Base-by-base conservation (phyloP, 2,888 invertebrate genomes). In the Sepioteuthis lessoniana region DNA sequence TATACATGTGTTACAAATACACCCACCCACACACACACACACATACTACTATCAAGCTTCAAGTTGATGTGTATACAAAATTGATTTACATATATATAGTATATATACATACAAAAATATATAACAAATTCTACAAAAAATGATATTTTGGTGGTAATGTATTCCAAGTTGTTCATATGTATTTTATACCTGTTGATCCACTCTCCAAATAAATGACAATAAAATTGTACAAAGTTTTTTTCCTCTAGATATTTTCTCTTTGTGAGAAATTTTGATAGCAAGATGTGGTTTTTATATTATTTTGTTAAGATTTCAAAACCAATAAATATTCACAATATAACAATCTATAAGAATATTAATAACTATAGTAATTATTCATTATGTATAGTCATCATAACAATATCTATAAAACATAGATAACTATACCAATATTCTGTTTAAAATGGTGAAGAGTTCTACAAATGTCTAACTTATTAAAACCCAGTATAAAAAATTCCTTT, bases 291-390 rank as follows among this genome's bases (percentile, higher is more conserved):
- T 76, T 35, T n/a, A n/a, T 76, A 7, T 55, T 55, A 55, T 55
- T 55, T 76, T n/a, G n/a, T n/a, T 16, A 13, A 76, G 3, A n/a
- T 76, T n/a, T 35, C 76, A 76, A 76, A 76, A 76, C 76, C 76
- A 76, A 76, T n/a, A 35, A 76, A 76, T n/a, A 76, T 76, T 76
- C n/a, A 76, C 76, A n/a, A n/a, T 76, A 76, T 76, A 76, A 76
- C 76, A 76, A 76, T 60, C 60, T 60, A 60, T 76, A 76, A n/a
- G 10, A 76, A 76, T 16, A 16, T 16, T n/a, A 76, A n/a, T n/a
- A 76, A n/a, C 35, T 35, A 76, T 76, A 25, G 7, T 55, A 55
- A 55, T 76, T 10, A n/a, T 76, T 13, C 16, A 76, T 76, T 76
- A 1, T 35, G n/a, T 76, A n/a, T 76, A n/a, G 35, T 35, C 76